Evolutionary conservation across 2,888 invertebrate genomes (phyloP).

Genomic region (Perithous albicinctus): DNA sequence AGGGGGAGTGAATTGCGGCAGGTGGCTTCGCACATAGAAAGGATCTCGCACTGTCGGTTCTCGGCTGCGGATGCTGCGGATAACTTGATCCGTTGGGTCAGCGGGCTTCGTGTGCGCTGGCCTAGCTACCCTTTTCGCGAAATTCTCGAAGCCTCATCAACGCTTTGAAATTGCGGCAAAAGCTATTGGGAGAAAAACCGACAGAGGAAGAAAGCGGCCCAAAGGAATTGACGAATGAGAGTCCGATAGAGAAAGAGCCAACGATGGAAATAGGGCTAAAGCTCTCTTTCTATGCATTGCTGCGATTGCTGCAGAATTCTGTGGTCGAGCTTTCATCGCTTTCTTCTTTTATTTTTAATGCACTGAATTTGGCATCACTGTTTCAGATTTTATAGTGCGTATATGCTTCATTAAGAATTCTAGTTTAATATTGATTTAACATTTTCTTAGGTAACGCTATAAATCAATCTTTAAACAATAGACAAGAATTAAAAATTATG

Average conservation of each 20-base stretch:
- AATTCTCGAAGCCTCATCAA: not conserved
- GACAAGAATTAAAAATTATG: too few relatives aligned
- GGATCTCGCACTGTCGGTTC: not conserved
- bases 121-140: constrained; percentile 9
- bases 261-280: not conserved
- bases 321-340: constrained; percentile 2
- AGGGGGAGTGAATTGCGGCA: constrained; percentile 11
- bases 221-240: not conserved
- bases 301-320: too few relatives aligned
- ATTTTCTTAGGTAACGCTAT: too few relatives aligned
- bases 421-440: too few relatives aligned
- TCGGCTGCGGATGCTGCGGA: constrained; percentile 27
- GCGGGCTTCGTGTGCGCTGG: not conserved
- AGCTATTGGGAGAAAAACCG: not conserved
- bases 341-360: too few relatives aligned
- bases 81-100: constrained; percentile 25
- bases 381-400: too few relatives aligned
- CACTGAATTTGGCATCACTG: too few relatives aligned
- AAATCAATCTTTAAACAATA: too few relatives aligned
- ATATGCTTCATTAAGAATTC: too few relatives aligned
- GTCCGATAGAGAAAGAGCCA: not conserved
- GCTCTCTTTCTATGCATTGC: not conserved
- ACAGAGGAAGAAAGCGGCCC: not conserved
- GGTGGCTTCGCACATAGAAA: constrained; percentile 28
- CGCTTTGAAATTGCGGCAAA: constrained; percentile 1